Evolutionary conservation across 2,113 vertebrate genomes (phyloP), one percentile per base, ranked within the genome.

Genomic region (Lanius collurio): DNA sequence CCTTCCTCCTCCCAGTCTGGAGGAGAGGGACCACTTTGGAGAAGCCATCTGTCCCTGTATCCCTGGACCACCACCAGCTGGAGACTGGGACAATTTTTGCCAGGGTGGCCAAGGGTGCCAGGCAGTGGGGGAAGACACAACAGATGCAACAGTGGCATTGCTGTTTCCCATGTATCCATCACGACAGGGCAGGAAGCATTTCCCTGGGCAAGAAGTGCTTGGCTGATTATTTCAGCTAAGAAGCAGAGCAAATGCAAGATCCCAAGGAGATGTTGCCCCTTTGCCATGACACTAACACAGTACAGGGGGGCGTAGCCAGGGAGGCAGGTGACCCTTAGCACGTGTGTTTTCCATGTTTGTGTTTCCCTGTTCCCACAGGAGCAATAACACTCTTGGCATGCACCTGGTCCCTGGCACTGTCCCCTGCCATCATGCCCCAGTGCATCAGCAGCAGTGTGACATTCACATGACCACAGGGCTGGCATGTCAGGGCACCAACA

Each of bases 291-390:
- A 33, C 31, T 27, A 27, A 56, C 13, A 27, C 42, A 65, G 33
- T 3, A 2, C 14, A 33, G 4, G 2, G 14, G 26, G 7, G 49
- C 0, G 0, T 42, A 37, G 37, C 15, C 1, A 18, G 24, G 8
- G 11, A 2, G 2, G 13, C 6, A 23, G 17, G 68, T 50, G 44
- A 63, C 46, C 20, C 24, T 59, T 53, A 15, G 12, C 65, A 93
- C 1, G 0, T 87, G 80, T 35, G 35, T 60, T 78, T 60, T 52
- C 15, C 0, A 31, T 28, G 10, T 84, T 84, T 67, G 41, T 68
- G 55, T 42, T 89, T 75, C 37, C 31, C 23, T 33, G 70, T 62
- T 86, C 57, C 57, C 4, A 1, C 2, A 1, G 35, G 80, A 84
- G 39, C 1, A 5, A 31, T 44, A 57, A 60, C 13, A 6, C 19